Conservation (phyloP, 2,888 invertebrate genomes). For the Heliconius charithonia region DNA sequence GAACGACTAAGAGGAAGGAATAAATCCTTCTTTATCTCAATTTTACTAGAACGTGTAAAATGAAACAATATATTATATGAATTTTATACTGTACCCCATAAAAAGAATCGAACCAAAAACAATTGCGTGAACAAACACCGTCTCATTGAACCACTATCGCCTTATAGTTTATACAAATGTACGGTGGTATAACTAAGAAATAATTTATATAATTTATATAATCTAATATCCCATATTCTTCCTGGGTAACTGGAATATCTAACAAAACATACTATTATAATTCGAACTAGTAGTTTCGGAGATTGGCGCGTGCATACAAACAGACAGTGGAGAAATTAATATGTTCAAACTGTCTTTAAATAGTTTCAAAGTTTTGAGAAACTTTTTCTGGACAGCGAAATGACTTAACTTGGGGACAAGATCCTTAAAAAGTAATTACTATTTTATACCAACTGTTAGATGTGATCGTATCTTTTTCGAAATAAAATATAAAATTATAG, state of each 20-base stretch:
- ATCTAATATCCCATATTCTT: too few species aligned
- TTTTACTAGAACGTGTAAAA: too few species aligned
- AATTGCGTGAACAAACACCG: too few species aligned
- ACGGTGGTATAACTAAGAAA: too few species aligned
- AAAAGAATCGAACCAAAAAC: too few species aligned
- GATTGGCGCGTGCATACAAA: not conserved
- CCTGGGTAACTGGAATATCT: not conserved
- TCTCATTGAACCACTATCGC: too few species aligned
- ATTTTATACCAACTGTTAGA: conserved; percentile 4
- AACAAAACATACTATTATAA: not conserved
- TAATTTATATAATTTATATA: too few species aligned
- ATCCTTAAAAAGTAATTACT: conserved; percentile 27
- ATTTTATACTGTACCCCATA: too few species aligned
- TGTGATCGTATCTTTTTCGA: not conserved
- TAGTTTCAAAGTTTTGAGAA: not conserved
- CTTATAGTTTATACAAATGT: too few species aligned
- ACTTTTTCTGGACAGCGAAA: conserved; percentile 1
- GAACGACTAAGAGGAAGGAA: too few species aligned
- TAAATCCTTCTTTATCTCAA: too few species aligned
- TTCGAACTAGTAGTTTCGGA: not conserved
- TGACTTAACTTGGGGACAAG: conserved; percentile 3
- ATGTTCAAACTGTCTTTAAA: not conserved
- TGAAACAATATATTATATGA: too few species aligned
- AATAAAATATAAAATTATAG: not conserved
- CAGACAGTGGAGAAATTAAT: not conserved